phyloP scores from a whole-genome alignment of 2,113 vertebrate genomes.

The Mola mola region DNA sequence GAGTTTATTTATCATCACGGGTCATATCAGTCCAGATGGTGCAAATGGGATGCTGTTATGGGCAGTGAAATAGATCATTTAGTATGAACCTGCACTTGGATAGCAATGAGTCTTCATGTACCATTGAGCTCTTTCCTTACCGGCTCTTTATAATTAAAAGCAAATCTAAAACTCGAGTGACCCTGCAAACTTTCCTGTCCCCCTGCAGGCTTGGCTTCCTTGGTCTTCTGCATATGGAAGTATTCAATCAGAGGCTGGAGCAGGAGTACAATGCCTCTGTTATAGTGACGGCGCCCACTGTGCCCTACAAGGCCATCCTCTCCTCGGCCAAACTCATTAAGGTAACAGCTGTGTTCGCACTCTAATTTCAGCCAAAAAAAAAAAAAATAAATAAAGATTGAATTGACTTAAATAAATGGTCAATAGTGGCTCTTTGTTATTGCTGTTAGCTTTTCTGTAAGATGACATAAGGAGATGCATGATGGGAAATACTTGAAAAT shows the following conservation, averaged over 20 bases:
- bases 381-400: too few species aligned
- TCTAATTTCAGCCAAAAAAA: neutral
- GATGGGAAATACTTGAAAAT: neutral
- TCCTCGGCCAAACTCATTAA: slow-evolving; percentile 94
- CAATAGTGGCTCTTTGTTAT: slow-evolving; percentile 15
- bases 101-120: neutral
- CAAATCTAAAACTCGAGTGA: slow-evolving; percentile 10
- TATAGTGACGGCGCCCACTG: slow-evolving; percentile 93
- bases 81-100: slow-evolving; percentile 10
- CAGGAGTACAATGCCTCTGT: slow-evolving; percentile 96
- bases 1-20: slow-evolving; percentile 13
- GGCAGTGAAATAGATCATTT: neutral
- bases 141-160: slow-evolving; percentile 43
- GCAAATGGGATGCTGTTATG: slow-evolving; percentile 7
- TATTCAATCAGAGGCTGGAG: slow-evolving; percentile 96
- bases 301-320: slow-evolving; percentile 94
- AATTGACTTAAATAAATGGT: slow-evolving; percentile 10
- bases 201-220: slow-evolving; percentile 91
- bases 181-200: slow-evolving; percentile 13
- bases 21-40: slow-evolving; percentile 24
- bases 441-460: slow-evolving; percentile 1
- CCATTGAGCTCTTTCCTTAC: slow-evolving; percentile 29
- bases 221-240: slow-evolving; percentile 97
- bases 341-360: slow-evolving; percentile 79
- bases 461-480: neutral